A percentile compares a stretch with the other conserved stretches of the same genome.
Evolutionary conservation across 2,113 vertebrate genomes (phyloP).

Genomic region (Atrichornis clamosus): DNA sequence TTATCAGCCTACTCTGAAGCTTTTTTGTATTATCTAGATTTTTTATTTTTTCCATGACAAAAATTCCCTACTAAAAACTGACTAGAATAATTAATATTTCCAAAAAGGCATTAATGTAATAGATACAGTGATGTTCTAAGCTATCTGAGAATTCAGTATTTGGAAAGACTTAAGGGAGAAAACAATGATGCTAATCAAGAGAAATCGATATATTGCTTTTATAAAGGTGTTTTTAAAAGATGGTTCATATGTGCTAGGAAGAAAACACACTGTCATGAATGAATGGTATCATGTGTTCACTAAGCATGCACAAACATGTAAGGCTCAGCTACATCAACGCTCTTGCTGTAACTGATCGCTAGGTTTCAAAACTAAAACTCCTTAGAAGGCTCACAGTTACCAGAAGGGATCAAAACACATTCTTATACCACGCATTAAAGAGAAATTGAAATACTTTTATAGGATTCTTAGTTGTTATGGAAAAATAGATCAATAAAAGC

Average conservation of each 20-base stretch:
- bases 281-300: accelerated
- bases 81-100: neutral
- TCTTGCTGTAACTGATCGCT: neutral
- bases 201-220: neutral
- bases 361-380: neutral
- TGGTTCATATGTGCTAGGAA: neutral
- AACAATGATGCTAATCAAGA: accelerated
- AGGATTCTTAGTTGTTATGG: neutral
- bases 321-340: neutral
- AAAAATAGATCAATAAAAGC: neutral
- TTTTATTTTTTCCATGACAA: neutral
- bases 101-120: neutral
- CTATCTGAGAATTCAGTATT: neutral
- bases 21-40: neutral
- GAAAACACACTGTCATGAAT: neutral
- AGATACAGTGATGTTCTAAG: neutral
- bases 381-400: neutral
- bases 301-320: neutral
- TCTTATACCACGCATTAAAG: neutral
- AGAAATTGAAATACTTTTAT: neutral
- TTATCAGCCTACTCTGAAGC: neutral
- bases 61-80: neutral
- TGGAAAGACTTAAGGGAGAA: neutral
- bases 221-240: neutral
- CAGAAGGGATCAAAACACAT: neutral